Evolutionary conservation across 2,888 invertebrate genomes (phyloP), one percentile per base, ranked within the genome.

Genomic region (Ectemnius continuus): DNA sequence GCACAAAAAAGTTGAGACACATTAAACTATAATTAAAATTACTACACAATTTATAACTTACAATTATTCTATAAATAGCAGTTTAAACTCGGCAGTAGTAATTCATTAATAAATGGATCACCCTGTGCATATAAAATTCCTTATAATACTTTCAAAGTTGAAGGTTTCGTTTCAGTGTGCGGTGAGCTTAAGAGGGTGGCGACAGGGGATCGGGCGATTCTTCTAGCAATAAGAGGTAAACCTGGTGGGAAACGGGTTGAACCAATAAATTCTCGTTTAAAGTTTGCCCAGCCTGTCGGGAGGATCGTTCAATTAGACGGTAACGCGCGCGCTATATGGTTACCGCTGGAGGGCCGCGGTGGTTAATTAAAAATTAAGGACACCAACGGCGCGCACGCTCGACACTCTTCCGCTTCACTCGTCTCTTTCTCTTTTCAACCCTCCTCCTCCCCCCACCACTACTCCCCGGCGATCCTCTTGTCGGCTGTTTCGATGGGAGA

Each of bases 241-340:
- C 79, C 80, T 65, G 47, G 45, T 52, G 36, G 59, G 47, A 73
- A 78, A 79, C 76, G 74, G 73, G 74, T 75, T 75, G 70, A 56
- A 70, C 80, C 80, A 76, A 85, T 86, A 86, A 86, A 86, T 84
- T 84, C 78, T 66, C 69, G 78, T 85, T 86, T 80, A 84, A 85
- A 86, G 73, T 85, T 86, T 83, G 79, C 72, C 73, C 75, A 70
- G 63, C 61, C 47, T 61, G 71, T 70, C 70, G 57, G 65, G 76
- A 75, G 79, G 73, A 83, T 82, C 85, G 83, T 84, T 84, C 82
- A 81, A 84, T 85, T 83, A 83, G 73, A 76, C 75, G 70, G 75
- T 65, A 74, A 76, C 80, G 71, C 72, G 71, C 72, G 77, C 56
- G 77, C 81, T 83, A 84, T 78, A 75, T 78, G 76, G 76, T 78